phyloP scores from a whole-genome alignment of 2,888 invertebrate species.

The Phortica magna region DNA sequence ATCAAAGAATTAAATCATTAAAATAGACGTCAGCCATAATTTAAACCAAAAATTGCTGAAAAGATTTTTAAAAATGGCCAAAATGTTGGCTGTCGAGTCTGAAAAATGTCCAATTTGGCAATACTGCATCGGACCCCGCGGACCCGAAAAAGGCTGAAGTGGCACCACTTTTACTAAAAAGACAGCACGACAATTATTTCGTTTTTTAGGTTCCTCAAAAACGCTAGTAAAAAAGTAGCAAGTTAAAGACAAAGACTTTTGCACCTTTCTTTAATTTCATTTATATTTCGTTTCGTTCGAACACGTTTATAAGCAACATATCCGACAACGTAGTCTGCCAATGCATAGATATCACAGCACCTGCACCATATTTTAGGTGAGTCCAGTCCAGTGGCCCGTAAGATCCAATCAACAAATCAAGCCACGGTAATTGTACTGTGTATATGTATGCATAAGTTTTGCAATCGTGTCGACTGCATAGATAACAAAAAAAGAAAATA shows the following conservation, averaged over 20 bases:
- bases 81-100: no score
- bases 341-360: neutral
- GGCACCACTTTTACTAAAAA: neutral
- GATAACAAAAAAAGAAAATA: neutral
- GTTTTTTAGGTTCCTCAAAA: constrained; percentile 6
- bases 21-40: no score
- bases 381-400: neutral
- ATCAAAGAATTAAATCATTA: no score
- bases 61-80: no score
- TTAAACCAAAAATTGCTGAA: no score
- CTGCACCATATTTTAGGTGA: constrained; percentile 16
- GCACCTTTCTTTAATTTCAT: constrained; percentile 23
- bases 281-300: constrained; percentile 22
- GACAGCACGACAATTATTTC: constrained; percentile 9
- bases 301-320: constrained; percentile 2
- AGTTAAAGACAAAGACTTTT: neutral
- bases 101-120: no score
- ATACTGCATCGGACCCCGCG: no score
- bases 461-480: neutral
- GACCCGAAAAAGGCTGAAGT: no score
- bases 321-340: constrained; percentile 7
- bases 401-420: neutral
- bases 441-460: neutral
- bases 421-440: neutral
- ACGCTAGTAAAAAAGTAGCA: constrained; percentile 4